Conservation (phyloP, 2,797 vertebrate species). For the Xenentodon cancila region DNA sequence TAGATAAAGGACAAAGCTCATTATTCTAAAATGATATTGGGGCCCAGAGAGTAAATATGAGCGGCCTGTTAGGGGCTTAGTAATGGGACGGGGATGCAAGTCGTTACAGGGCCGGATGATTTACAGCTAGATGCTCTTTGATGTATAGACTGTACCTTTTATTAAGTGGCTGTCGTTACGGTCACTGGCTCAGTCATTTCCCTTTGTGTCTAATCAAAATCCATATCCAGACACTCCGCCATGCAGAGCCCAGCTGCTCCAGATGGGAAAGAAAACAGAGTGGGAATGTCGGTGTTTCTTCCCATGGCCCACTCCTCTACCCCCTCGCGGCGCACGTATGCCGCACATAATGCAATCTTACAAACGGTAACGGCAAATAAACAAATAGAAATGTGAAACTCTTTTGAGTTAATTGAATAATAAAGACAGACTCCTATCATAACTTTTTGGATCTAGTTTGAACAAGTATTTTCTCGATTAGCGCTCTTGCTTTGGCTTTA, state of each 20-base stretch:
- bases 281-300: slow-evolving; percentile 29
- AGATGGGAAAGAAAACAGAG: slow-evolving; percentile 45
- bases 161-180: slow-evolving; percentile 78
- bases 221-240: slow-evolving; percentile 56
- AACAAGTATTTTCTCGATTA: slow-evolving; percentile 71
- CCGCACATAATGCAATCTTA: slow-evolving; percentile 38
- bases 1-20: slow-evolving; percentile 96
- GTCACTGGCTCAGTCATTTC: slow-evolving; percentile 75
- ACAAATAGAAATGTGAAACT: slow-evolving; percentile 66
- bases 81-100: slow-evolving; percentile 88
- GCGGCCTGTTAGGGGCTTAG: slow-evolving; percentile 85
- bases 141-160: slow-evolving; percentile 86
- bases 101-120: slow-evolving; percentile 87
- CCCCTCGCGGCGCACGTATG: slow-evolving; percentile 4
- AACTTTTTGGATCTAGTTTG: slow-evolving; percentile 60
- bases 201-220: slow-evolving; percentile 78
- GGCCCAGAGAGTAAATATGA: slow-evolving; percentile 89
- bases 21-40: slow-evolving; percentile 96
- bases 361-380: slow-evolving; percentile 53
- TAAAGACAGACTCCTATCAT: slow-evolving; percentile 70
- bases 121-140: slow-evolving; percentile 90
- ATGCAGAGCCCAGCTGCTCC: slow-evolving; percentile 40
- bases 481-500: slow-evolving; percentile 58
- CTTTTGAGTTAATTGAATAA: slow-evolving; percentile 72
- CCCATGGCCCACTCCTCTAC: slow-evolving; percentile 11